Base-by-base conservation (phyloP, 2,888 invertebrate genomes). In the Elegia similella region DNA sequence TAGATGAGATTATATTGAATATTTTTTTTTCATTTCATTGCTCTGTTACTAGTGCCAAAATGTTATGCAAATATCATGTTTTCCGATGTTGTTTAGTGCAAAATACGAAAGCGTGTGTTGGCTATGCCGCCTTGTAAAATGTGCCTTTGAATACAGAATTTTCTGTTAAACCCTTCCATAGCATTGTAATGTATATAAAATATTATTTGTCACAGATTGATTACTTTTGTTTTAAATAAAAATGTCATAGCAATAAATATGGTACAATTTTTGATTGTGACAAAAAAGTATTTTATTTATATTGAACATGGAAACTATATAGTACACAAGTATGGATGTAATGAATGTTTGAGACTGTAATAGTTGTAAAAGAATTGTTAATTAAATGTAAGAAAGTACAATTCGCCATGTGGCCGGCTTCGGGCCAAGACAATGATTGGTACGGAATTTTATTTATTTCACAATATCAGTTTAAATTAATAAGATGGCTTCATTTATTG, bases 281-380 rank as follows among this genome's bases (percentile, higher is more conserved):
- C 78, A 75, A 74, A 72, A 59, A 68, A 73, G 71, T 69, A 65
- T 67, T 67, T 72, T 70, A 73, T 69, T 69, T 73, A 66, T 59
- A 56, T 66, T 66, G 52, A 59, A 54, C 43, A 43, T 59, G 53
- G 60, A 59, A 54, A 38, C 38, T 38, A 30, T 55, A 17, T 52
- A 55, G 52, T 59, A 56, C 42, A 57, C 59, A 59, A 58, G 61
- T 61, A 34, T 56, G 58, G 16, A 50, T 60, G 60, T 58, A 59
- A 54, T 47, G 59, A 76, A 84, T 82, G 86, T 86, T 85, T 86
- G 86, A 85, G 76, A 78, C 74, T 82, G 77, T 80, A 81, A 73
- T 81, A 67, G 57, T 61, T 61, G 69, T 80, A 80, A 78, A 81
- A 75, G 80, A 75, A 73, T 71, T 84, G 80, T 84, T 80, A 79